A percentile compares a stretch with the other conserved stretches of the same genome.
Evolutionary conservation across 2,888 invertebrate species (phyloP).

Genomic region (Eurytoma adleriae): DNA sequence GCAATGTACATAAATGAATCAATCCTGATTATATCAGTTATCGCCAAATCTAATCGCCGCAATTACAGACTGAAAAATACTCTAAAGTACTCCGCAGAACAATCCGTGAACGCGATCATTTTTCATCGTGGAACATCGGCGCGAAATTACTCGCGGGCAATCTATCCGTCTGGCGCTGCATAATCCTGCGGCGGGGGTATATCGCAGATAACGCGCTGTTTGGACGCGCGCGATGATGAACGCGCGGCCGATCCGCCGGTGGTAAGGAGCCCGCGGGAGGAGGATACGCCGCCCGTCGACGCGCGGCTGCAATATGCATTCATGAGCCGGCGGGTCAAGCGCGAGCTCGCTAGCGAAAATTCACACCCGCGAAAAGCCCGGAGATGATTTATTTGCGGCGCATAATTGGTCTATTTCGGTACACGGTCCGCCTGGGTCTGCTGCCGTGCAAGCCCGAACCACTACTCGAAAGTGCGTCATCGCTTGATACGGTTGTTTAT

Average conservation of each 20-base stretch:
- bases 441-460: not conserved
- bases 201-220: not conserved
- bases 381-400: conserved; percentile 55
- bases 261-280: conserved; percentile 12
- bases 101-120: too few relatives aligned
- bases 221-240: conserved; percentile 1
- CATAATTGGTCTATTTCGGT: conserved; percentile 59
- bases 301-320: conserved; percentile 43
- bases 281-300: not conserved
- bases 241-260: not conserved
- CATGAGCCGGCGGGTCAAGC: conserved; percentile 34
- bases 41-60: too few relatives aligned
- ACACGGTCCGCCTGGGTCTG: conserved; percentile 39
- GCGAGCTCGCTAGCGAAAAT: conserved; percentile 8
- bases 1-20: too few relatives aligned
- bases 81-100: too few relatives aligned
- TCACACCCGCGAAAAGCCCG: conserved; percentile 51
- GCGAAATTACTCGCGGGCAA: too few relatives aligned
- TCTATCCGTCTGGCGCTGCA: too few relatives aligned
- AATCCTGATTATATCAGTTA: too few relatives aligned
- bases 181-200: too few relatives aligned
- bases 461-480: not conserved
- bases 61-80: too few relatives aligned
- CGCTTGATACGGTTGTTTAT: too few relatives aligned
- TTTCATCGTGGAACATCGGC: too few relatives aligned